These are phyloP conservation scores for Denticeps clupeoides DNA, from an alignment of 2,797 vertebrate species.

Conservation along the genomic window DNA sequence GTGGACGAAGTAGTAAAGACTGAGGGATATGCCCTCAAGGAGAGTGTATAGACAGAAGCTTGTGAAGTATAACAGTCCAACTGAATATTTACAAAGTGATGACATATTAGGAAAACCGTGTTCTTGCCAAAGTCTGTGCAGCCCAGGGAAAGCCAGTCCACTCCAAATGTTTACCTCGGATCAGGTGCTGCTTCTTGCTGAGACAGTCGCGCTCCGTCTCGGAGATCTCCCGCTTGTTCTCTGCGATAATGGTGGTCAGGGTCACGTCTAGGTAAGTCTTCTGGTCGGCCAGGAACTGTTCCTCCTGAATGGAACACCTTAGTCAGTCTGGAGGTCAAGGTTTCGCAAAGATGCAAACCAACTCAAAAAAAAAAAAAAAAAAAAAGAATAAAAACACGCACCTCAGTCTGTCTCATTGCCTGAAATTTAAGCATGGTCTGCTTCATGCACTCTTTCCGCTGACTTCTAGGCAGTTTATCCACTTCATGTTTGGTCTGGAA, in stretches of 20 bases:
- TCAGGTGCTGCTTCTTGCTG: slow-evolving; percentile 75
- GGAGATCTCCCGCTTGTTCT: slow-evolving; percentile 81
- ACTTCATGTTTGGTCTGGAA: slow-evolving; percentile 74
- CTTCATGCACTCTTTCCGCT: slow-evolving; percentile 79
- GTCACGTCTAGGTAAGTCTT: slow-evolving; percentile 66
- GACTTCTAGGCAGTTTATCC: slow-evolving; percentile 75
- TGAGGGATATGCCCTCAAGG: too few relatives aligned
- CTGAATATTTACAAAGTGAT: too few relatives aligned
- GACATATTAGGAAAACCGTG: too few relatives aligned
- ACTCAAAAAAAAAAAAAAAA: too few relatives aligned
- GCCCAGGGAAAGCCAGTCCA: too few relatives aligned
- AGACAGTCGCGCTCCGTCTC: slow-evolving; percentile 80
- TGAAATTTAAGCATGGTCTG: slow-evolving; percentile 63
- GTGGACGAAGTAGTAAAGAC: too few relatives aligned
- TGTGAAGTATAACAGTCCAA: too few relatives aligned
- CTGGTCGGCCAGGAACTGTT: slow-evolving; percentile 68
- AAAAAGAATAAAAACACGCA: slow-evolving; percentile 29
- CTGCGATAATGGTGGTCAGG: slow-evolving; percentile 65
- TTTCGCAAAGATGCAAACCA: too few relatives aligned
- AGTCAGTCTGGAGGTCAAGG: too few relatives aligned
- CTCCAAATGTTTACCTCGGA: slow-evolving; percentile 78
- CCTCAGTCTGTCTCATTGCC: slow-evolving; percentile 64
- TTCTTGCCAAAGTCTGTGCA: too few relatives aligned
- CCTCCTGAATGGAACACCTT: slow-evolving; percentile 78
- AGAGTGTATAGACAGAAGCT: too few relatives aligned